A percentile compares a stretch with the other conserved stretches of the same genome.
Conservation (phyloP, 2,888 invertebrate species). For the Marronus borbonicus region DNA sequence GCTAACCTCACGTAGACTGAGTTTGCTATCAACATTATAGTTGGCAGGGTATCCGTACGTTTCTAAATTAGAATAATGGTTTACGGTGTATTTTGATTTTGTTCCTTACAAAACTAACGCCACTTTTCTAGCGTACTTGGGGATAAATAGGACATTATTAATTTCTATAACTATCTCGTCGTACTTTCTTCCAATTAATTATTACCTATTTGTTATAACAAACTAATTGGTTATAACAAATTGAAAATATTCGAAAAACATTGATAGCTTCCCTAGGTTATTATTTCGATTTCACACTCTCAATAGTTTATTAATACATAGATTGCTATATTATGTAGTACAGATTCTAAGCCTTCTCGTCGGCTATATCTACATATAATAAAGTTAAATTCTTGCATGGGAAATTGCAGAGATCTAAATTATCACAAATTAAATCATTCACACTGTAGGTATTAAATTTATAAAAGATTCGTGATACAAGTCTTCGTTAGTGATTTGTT, state of each 20-base stretch:
- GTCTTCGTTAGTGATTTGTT: background rate
- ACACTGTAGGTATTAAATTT: background rate
- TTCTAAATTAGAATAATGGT: conserved; percentile 14
- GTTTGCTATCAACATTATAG: conserved; percentile 14
- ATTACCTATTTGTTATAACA: conserved; percentile 6
- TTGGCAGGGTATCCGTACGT: background rate
- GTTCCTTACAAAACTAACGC: background rate
- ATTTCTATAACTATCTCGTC: conserved; percentile 10
- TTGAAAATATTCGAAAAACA: background rate
- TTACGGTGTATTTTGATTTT: conserved; percentile 1
- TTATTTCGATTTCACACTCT: background rate
- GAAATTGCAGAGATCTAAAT: conserved; percentile 17
- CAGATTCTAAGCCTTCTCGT: conserved; percentile 18
- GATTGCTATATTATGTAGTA: conserved; percentile 13
- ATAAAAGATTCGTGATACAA: conserved; percentile 6
- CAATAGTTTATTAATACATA: background rate
- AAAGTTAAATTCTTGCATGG: background rate
- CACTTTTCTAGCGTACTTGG: background rate
- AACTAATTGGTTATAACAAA: background rate
- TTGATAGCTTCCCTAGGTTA: background rate
- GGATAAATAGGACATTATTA: conserved; percentile 5
- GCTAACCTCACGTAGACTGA: conserved; percentile 36
- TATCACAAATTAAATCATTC: conserved; percentile 23
- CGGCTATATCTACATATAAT: conserved; percentile 1
- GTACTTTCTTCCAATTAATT: conserved; percentile 11